Conservation (phyloP, 2,113 vertebrate species). For the Pachypanchax playfairii region DNA sequence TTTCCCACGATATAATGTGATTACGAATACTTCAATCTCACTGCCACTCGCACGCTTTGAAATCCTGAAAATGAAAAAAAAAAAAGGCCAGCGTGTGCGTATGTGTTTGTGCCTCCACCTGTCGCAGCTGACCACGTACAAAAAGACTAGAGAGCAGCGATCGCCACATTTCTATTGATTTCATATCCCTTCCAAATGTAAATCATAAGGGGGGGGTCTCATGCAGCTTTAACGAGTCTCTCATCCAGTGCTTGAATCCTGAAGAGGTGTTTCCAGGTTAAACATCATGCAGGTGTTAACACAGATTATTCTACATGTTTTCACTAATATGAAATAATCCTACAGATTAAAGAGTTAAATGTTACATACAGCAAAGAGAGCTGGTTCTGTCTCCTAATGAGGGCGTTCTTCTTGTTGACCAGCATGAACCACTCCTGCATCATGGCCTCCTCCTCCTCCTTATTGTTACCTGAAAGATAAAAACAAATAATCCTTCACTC, state of each 20-base stretch:
- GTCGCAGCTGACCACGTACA: slow-evolving; percentile 66
- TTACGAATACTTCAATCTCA: slow-evolving; percentile 83
- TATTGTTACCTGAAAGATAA: slow-evolving; percentile 88
- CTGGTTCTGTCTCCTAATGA: slow-evolving; percentile 98
- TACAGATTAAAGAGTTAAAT: no score
- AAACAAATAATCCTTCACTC: slow-evolving; percentile 14
- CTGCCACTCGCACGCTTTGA: slow-evolving; percentile 66
- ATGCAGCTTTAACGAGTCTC: slow-evolving; percentile 9
- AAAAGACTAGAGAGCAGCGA: slow-evolving; percentile 55
- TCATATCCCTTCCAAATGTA: slow-evolving; percentile 64
- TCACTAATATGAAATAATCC: not conserved
- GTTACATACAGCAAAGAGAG: slow-evolving; percentile 97
- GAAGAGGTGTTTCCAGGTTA: not conserved
- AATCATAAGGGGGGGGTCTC: slow-evolving; percentile 59
- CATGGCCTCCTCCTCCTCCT: slow-evolving; percentile 97
- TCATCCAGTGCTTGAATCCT: slow-evolving; percentile 5
- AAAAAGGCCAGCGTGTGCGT: slow-evolving; percentile 18
- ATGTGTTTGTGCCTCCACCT: slow-evolving; percentile 49
- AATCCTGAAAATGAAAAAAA: slow-evolving; percentile 59
- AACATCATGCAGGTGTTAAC: not conserved
- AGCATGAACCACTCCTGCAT: slow-evolving; percentile 99
- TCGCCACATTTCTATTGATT: slow-evolving; percentile 70
- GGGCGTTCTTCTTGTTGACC: slow-evolving; percentile 99
- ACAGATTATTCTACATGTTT: not conserved
- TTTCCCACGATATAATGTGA: slow-evolving; percentile 80